Percentiles rank a stretch among this genome's conserved stretches.
Evolutionary conservation across 2,888 invertebrate genomes (phyloP).

Genomic region (Eristalinus aeneus): DNA sequence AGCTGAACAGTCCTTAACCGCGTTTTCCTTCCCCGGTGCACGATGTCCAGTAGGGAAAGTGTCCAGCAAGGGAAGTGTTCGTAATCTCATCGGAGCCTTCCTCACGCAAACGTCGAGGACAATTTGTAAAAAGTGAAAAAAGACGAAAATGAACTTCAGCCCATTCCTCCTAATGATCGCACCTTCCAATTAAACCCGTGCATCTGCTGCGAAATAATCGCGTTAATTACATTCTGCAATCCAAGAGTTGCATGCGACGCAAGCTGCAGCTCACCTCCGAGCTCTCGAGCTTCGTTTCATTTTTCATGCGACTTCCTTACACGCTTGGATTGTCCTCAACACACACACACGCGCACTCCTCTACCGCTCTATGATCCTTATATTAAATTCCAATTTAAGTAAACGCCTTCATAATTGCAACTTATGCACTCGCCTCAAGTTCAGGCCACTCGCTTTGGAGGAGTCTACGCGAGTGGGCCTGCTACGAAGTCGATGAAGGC

Average conservation of each 20-base stretch:
- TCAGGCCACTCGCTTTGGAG: constrained; percentile 32
- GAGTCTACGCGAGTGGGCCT: neutral
- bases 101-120: neutral
- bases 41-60: too few species aligned
- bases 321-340: neutral
- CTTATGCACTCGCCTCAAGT: constrained; percentile 66
- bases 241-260: neutral
- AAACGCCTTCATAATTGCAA: constrained; percentile 69
- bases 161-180: neutral
- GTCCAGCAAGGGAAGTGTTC: too few species aligned
- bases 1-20: too few species aligned
- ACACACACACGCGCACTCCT: constrained; percentile 3
- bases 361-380: constrained; percentile 63
- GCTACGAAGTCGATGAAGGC: neutral
- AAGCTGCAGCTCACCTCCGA: neutral
- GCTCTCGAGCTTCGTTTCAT: neutral
- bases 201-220: neutral
- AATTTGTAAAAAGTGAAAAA: neutral
- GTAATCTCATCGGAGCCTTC: too few species aligned
- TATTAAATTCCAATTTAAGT: constrained; percentile 69
- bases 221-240: neutral
- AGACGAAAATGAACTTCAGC: neutral
- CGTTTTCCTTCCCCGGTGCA: too few species aligned
- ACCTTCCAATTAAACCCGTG: neutral
- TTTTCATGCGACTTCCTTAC: neutral